Percentiles rank a stretch among this genome's conserved stretches.
phyloP scores from a whole-genome alignment of 2,797 vertebrate genomes.

The Crotalus adamanteus region DNA sequence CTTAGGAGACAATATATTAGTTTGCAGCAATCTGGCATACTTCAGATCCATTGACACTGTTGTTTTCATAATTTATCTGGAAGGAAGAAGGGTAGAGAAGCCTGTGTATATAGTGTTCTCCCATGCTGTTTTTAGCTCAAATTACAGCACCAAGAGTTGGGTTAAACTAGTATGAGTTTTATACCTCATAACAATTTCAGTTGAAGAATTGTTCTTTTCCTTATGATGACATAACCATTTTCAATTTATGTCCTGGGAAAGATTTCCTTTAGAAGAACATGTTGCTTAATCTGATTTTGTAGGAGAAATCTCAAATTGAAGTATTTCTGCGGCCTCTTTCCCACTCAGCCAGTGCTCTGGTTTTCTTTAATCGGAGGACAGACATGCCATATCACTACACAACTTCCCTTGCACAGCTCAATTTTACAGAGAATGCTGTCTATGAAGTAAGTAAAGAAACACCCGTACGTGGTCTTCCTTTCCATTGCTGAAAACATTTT shows the following conservation, averaged over 20 bases:
- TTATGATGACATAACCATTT: background rate
- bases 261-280: background rate
- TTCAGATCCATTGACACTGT: background rate
- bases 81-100: background rate
- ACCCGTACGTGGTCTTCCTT: background rate
- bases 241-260: background rate
- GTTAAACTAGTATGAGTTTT: background rate
- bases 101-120: background rate
- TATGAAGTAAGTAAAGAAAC: conserved; percentile 68
- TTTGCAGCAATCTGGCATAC: background rate
- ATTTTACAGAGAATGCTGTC: conserved; percentile 62
- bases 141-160: background rate
- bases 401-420: conserved; percentile 78
- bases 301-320: conserved; percentile 82
- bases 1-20: background rate
- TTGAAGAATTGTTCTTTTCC: background rate
- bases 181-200: background rate
- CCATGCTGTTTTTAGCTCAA: background rate
- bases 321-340: conserved; percentile 84
- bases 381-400: conserved; percentile 86
- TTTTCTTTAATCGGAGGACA: conserved; percentile 87
- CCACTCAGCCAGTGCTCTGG: conserved; percentile 71
- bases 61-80: background rate
- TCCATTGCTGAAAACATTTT: background rate
- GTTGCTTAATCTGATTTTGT: background rate